Evolutionary conservation across 2,888 invertebrate species (phyloP).

Genomic region (Cabera pusaria): DNA sequence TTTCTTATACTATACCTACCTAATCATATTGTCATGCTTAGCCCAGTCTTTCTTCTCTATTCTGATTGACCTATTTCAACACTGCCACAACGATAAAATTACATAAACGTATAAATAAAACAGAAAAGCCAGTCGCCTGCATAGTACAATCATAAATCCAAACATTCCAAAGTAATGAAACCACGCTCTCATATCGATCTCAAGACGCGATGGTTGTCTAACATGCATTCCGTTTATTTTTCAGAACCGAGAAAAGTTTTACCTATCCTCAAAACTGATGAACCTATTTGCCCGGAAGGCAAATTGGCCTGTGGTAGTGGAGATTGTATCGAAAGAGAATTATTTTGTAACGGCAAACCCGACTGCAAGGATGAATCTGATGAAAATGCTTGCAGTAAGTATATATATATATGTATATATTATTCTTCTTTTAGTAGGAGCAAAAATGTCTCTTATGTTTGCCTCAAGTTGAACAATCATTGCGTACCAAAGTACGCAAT

Average conservation of each 20-base stretch:
- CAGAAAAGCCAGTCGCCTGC: constrained; percentile 40
- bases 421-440: too few species aligned
- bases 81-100: constrained; percentile 48
- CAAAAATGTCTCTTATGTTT: too few species aligned
- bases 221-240: constrained; percentile 41
- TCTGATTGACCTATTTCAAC: constrained; percentile 45
- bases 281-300: constrained; percentile 95
- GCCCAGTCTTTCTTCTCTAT: constrained; percentile 48
- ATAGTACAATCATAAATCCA: constrained; percentile 21
- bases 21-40: constrained; percentile 46
- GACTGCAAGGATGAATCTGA: constrained; percentile 98
- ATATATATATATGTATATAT: too few species aligned
- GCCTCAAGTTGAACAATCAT: too few species aligned
- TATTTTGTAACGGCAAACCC: constrained; percentile 96
- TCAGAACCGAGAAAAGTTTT: constrained; percentile 94
- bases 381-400: constrained; percentile 97
- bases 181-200: neutral
- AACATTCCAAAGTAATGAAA: constrained; percentile 3
- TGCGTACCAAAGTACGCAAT: too few species aligned
- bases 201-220: neutral
- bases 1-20: constrained; percentile 5
- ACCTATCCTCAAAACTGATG: constrained; percentile 95
- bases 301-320: constrained; percentile 96
- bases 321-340: constrained; percentile 94
- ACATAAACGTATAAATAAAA: constrained; percentile 39